These are phyloP conservation scores for Drosophila cardini DNA, from an alignment of 1,140 invertebrate genomes.

Conservation along the genomic window DNA sequence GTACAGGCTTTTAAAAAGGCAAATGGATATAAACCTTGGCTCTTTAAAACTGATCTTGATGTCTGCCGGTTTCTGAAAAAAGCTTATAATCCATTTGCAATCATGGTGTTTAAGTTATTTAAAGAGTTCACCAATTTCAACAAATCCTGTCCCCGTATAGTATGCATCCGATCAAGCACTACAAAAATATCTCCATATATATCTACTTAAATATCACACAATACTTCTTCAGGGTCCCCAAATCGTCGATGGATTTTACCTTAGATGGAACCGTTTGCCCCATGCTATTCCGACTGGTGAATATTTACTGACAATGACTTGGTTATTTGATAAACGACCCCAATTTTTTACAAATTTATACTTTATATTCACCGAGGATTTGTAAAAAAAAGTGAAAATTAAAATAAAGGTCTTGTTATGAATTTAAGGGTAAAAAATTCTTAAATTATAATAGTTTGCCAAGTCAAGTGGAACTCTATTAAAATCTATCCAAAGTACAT, in stretches of 20 bases:
- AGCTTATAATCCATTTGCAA: slow-evolving; percentile 5
- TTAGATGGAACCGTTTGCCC: not conserved
- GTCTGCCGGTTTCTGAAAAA: slow-evolving; percentile 16
- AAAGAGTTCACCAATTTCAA: slow-evolving; percentile 47
- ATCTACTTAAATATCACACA: not conserved
- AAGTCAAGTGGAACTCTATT: too few species aligned
- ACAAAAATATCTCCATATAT: too few species aligned
- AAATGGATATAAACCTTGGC: slow-evolving; percentile 48
- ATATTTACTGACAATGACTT: too few species aligned
- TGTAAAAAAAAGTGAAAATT: too few species aligned
- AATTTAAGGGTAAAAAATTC: too few species aligned
- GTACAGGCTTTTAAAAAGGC: slow-evolving; percentile 2
- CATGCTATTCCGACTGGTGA: too few species aligned
- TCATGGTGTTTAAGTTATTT: slow-evolving; percentile 13
- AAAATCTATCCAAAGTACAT: too few species aligned
- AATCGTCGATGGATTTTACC: slow-evolving; percentile 29
- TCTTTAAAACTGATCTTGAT: not conserved
- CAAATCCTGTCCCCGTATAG: slow-evolving; percentile 44
- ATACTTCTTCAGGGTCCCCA: slow-evolving; percentile 20
- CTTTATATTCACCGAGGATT: slow-evolving; percentile 16
- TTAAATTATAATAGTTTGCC: too few species aligned
- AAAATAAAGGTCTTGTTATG: too few species aligned
- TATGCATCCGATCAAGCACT: too few species aligned
- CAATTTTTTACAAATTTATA: slow-evolving; percentile 20
- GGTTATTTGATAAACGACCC: too few species aligned